Evolutionary conservation across 2,797 vertebrate genomes (phyloP), one percentile per base, ranked within the genome.

Genomic region (Toxotes lorentzi): DNA sequence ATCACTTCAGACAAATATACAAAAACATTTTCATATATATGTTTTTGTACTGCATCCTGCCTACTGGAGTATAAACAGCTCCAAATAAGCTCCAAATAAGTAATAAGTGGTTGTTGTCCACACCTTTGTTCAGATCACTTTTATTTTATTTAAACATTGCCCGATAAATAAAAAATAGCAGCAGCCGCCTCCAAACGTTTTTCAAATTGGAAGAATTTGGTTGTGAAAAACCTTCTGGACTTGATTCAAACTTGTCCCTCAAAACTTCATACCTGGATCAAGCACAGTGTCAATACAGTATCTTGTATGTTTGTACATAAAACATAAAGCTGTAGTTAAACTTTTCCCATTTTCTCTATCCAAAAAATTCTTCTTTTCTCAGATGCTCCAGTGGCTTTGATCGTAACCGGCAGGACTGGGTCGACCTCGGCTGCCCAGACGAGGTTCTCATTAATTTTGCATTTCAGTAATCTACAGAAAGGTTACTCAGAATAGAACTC

Each of bases 331-430:
- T 72, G 16, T 53, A 23, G 10, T 67, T 16, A n/a, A 23, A 38
- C 27, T 16, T 65, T 13, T 4, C 9, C n/a, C n/a, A n/a, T n/a
- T n/a, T n/a, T n/a, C n/a, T n/a, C n/a, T n/a, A n/a, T n/a, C n/a
- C n/a, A n/a, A n/a, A n/a, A n/a, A n/a, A n/a, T n/a, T n/a, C n/a
- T n/a, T n/a, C n/a, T n/a, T 57, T 82, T 63, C 86, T 86, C 94
- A 99, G 98, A 92, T 99, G 97, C 90, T 99, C 98, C 94, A 98
- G 97, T 85, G 98, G 98, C 70, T 98, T 99, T 86, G 98, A 99
- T 89, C 97, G 97, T 50, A 95, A 96, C 81, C 96, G 98, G 1
- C 98, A 99, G 90, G 97, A 99, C 40, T 99, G 98, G 98, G 97
- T 99, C 57, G 98, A 99, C 92, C 95, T 90, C 19, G 96, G 97